Evolutionary conservation across 2,888 invertebrate species (phyloP), one percentile per base, ranked within the genome.

Genomic region (Matsumyia berberina): DNA sequence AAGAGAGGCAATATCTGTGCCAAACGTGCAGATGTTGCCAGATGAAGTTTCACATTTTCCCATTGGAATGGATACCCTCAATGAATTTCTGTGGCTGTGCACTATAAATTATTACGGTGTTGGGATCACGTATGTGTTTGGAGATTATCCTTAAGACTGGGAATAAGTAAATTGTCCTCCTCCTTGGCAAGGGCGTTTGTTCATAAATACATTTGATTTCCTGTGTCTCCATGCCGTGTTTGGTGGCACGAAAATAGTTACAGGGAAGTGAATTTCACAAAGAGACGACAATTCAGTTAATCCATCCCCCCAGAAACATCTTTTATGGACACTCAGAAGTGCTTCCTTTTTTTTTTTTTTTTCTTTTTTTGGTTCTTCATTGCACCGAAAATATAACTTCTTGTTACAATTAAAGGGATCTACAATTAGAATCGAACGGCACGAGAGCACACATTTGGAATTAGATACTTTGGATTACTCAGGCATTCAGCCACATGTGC

Each of bases 61-160:
- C 24, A 3, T 24, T 24, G 24, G 60, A n/a, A n/a, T n/a, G n/a
- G 19, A n/a, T 44, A 31, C 67, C 67, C 60, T 49, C 55, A 76
- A 78, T 60, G 58, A 78, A 77, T 42, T 67, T 73, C 24, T 24
- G 64, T n/a, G n/a, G n/a, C n/a, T 62, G 57, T 53, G 42, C 33
- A 44, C 55, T 31, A 72, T 82, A 85, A 76, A 85, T 85, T 76
- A 80, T 74, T 46, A 80, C 33, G 39, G 85, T 80, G 79, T 76
- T 80, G 57, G 74, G 74, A 85, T 85, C 85, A 85, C 85, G 80
- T 82, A 82, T 76, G 70, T 58, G 64, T 57, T 67, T 66, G 66
- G 46, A 66, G 85, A 85, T 85, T 85, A 85, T 85, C 85, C 85
- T 80, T 80, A 85, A 85, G 70, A 66, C 80, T 53, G 70, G 70